Base-by-base conservation (phyloP, 2,797 vertebrate genomes). In the Triplophysa bombifrons region DNA sequence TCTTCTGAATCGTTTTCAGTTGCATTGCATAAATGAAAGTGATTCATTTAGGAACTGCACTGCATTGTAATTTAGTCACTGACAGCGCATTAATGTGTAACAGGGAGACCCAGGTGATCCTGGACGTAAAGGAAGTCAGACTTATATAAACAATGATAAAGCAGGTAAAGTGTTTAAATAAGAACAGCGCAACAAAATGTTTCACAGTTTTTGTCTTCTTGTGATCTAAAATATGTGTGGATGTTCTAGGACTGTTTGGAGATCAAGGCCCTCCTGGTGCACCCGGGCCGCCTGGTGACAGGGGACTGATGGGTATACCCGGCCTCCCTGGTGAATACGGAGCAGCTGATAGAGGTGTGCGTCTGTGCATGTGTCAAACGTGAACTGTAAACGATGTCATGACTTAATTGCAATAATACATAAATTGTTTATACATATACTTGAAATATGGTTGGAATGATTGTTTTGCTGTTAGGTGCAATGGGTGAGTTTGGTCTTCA, bases 401-500 rank as follows among this genome's bases (percentile, higher is more conserved):
- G 34, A n/a, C 9, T 11, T 55, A 0, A 30, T 48, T 46, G 17
- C 41, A 44, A 30, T 0, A 48, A 14, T 48, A 64, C 50, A 51
- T 12, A 50, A 13, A 55, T 13, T 1, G 2, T 46, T 14, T 3
- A 48, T 48, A 48, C 41, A 41, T 41, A 11, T 41, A n/a, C 16
- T 46, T 48, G 44, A 72, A 73, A 44, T 4, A 7, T 25, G 16
- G 17, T 1, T 34, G 67, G 9, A 53, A 19, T 79, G 11, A 63
- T 34, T 60, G 16, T 74, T 48, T 20, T 74, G 19, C 34, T 53
- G 34, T 60, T 19, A 84, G 81, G 81, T n/a, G 9, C 14, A 13
- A 10, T 44, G 17, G 84, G 84, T 56, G 83, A 89, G 72, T 85
- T 85, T 61, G 93, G 93, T 48, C 85, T 84, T 74, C 75, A 69